Conservation (phyloP, 2,888 invertebrate species). For the Meghimatium bilineatum region DNA sequence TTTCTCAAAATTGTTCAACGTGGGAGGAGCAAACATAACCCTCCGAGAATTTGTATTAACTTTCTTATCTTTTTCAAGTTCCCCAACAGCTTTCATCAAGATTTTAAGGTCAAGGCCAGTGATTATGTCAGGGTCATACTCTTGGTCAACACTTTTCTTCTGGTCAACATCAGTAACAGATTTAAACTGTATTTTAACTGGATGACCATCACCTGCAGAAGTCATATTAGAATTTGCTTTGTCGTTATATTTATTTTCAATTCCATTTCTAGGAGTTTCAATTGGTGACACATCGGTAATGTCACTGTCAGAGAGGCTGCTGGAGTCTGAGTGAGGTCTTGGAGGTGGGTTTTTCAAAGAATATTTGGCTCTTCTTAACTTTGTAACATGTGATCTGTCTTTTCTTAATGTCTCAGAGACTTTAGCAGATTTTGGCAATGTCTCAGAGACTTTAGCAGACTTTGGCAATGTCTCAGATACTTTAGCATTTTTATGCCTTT, state of each 20-base stretch:
- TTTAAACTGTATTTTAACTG: constrained; percentile 28
- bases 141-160: constrained; percentile 32
- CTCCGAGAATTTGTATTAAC: constrained; percentile 64
- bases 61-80: constrained; percentile 69
- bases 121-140: constrained; percentile 52
- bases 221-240: constrained; percentile 29
- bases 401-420: constrained; percentile 12
- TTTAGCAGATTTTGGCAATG: constrained; percentile 9
- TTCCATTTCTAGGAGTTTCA: constrained; percentile 58
- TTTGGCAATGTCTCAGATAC: constrained; percentile 7
- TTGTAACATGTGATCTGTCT: constrained; percentile 53
- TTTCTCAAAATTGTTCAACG: constrained; percentile 54
- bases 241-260: constrained; percentile 1
- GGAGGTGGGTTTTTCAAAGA: constrained; percentile 35
- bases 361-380: constrained; percentile 37
- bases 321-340: constrained; percentile 46
- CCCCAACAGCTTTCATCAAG: constrained; percentile 71
- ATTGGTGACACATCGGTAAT: constrained; percentile 73
- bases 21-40: constrained; percentile 67
- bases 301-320: constrained; percentile 69
- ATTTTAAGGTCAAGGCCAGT: constrained; percentile 67
- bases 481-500: neutral
- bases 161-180: constrained; percentile 34
- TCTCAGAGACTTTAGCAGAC: neutral
- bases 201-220: constrained; percentile 30